Evolutionary conservation across 2,113 vertebrate genomes (phyloP).

Genomic region (Capreolus pygargus): DNA sequence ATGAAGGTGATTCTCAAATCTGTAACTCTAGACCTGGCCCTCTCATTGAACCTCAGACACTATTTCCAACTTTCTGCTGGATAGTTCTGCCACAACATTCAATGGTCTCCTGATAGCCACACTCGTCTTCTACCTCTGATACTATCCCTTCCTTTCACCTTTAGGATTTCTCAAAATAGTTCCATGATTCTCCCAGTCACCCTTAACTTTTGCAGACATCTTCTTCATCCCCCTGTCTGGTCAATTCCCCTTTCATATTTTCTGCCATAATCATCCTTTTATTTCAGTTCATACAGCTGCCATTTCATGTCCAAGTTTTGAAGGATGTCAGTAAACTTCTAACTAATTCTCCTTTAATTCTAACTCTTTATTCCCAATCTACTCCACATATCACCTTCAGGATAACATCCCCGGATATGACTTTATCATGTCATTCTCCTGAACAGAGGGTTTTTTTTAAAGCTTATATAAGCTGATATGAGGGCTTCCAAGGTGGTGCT

Average conservation of each 20-base stretch:
- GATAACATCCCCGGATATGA: neutral
- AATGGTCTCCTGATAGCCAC: neutral
- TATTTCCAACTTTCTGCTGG: neutral
- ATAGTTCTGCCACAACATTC: accelerated
- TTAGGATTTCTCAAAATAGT: neutral
- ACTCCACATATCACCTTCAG: neutral
- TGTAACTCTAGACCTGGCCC: neutral
- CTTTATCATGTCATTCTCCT: neutral
- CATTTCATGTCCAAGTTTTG: neutral
- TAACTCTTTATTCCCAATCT: neutral
- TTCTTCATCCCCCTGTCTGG: neutral
- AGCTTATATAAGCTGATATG: neutral
- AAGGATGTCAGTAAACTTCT: neutral
- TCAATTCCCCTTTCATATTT: neutral
- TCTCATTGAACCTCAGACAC: neutral
- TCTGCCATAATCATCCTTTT: neutral
- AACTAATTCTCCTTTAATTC: neutral
- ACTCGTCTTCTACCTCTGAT: neutral
- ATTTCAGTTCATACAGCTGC: neutral
- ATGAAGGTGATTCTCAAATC: accelerated
- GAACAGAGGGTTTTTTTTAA: too few relatives aligned
- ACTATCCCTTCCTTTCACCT: neutral
- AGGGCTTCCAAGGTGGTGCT: neutral
- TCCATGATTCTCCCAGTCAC: neutral
- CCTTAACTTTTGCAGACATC: neutral